Base-by-base conservation (phyloP, 2,113 vertebrate species). In the Phalacrocorax carbo region DNA sequence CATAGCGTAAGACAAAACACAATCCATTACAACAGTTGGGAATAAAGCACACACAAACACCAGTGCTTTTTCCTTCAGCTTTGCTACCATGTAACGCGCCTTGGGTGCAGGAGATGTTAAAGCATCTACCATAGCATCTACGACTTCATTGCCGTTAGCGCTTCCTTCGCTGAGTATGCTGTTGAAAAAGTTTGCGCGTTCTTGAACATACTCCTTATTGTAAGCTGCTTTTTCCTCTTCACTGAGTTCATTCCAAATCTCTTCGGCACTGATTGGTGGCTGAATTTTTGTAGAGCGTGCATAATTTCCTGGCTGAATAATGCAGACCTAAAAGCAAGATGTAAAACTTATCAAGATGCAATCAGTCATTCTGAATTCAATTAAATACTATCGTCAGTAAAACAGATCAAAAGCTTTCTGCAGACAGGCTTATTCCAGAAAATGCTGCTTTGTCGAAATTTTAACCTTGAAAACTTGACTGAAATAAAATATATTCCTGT, bases 291-390 rank as follows among this genome's bases (percentile, higher is more conserved):
- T 99, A 55, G 98, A 98, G 40, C 55, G 94, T 42, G 98, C 97
- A 34, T 98, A 98, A 79, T 98, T 98, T 36, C 98, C 98, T 16
- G 98, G 98, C 95, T 98, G 98, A 86, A 99, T 98, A 96, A 98
- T 97, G 91, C 96, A 98, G 64, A 98, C 98, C 98, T 99, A 55
- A 60, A 92, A 97, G 76, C 11, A 44, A 96, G 71, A 86, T 15
- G 52, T 52, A 46, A 73, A 70, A 77, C 46, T 69, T 85, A 80
- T 1, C 84, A 90, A 73, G 52, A 52, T 81, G 68, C 62, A 90
- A 40, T 96, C 90, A 81, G 32, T 58, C 90, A 69, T 30, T 77
- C 51, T 49, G 42, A 85, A 81, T 80, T 85, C 40, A 89, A 6
- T 75, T 65, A 87, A 91, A 78, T 42, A 38, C 36, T 51, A 3